Evolutionary conservation across 2,888 invertebrate species (phyloP), one percentile per base, ranked within the genome.

Genomic region (Lampropteryx suffumata): DNA sequence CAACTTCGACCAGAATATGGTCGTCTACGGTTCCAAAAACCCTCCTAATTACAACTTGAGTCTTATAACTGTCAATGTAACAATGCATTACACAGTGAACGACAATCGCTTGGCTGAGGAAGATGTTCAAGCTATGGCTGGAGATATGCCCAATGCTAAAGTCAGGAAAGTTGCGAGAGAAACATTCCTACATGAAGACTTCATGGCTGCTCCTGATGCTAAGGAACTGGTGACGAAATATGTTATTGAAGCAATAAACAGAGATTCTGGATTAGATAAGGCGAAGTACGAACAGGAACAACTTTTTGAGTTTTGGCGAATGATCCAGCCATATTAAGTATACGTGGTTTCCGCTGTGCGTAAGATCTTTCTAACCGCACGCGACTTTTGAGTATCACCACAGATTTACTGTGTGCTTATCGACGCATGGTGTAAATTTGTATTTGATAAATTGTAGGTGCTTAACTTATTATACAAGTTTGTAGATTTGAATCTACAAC

Each of bases 221-320:
- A 84, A 71, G 21, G 78, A 76, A n/a, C 46, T 83, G 6, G 82
- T 85, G 0, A 82, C 79, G 0, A 67, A 76, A 47, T 76, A 67
- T 48, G 71, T 84, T 17, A 73, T 83, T 47, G 62, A 72, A 40
- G 61, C 63, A 3, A 60, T 79, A 12, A 44, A n/a, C 29, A 41
- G 44, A 35, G 55, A 44, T 10, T 49, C 57, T 6, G 51, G 49
- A 0, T 11, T 50, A 10, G 7, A 40, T 12, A 24, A 14, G 3
- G 6, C 24, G 6, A 21, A 5, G 2, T 21, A 3, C 21, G 3
- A 3, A 5, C 2, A 21, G 21, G 21, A 21, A 5, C 21, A n/a
- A n/a, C n/a, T n/a, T n/a, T n/a, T n/a, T n/a, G n/a, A n/a, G n/a
- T n/a, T n/a, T n/a, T n/a, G n/a, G n/a, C n/a, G n/a, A n/a, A n/a